Percentiles rank a stretch among this genome's conserved stretches.
Evolutionary conservation across 2,113 vertebrate species (phyloP).

Genomic region (Hydrochoerus hydrochaeris): DNA sequence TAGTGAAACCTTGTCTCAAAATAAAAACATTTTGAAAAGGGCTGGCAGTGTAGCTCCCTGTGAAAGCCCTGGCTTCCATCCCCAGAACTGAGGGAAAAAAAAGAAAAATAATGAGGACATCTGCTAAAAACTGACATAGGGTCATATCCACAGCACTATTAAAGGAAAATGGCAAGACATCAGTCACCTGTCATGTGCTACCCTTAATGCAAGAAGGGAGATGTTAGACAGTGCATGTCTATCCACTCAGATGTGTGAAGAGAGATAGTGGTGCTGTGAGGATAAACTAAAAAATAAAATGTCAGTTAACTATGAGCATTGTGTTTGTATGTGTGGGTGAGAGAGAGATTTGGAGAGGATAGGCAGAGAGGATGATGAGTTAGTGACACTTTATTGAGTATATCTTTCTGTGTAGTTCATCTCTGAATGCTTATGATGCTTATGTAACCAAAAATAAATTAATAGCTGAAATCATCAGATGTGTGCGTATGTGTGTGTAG

Average conservation of each 20-base stretch:
- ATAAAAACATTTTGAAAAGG: neutral
- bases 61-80: neutral
- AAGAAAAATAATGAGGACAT: neutral
- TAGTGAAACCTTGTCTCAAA: neutral
- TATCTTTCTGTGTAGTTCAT: neutral
- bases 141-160: neutral
- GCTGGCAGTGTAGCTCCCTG: neutral
- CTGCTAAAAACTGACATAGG: neutral
- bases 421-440: neutral
- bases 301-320: neutral
- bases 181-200: neutral
- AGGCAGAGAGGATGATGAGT: too few species aligned
- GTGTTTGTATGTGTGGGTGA: neutral
- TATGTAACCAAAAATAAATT: neutral
- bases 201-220: neutral
- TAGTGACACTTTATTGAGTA: neutral
- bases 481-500: neutral
- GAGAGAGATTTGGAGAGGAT: neutral
- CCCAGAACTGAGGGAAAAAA: neutral
- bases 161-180: neutral
- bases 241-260: neutral
- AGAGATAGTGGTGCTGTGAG: neutral
- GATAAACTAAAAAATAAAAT: neutral
- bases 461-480: neutral
- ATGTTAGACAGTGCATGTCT: neutral